Base-by-base conservation (phyloP, 2,888 invertebrate species). In the Trachelus tabidus region DNA sequence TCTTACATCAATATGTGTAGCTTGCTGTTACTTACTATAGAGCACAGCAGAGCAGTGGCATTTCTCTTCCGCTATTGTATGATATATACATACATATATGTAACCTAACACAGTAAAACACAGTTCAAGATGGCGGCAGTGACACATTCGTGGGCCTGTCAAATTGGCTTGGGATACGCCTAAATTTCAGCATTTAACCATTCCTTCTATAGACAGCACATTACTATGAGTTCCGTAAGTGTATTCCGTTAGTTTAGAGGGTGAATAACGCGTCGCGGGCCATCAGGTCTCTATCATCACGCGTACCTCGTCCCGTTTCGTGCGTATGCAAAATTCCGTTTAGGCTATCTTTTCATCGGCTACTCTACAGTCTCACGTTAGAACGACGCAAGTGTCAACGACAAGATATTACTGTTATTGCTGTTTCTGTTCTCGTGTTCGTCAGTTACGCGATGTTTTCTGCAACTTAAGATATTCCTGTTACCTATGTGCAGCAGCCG, bases 131-230 rank as follows among this genome's bases (percentile, higher is more conserved):
- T 89, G 88, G 89, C 89, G 87, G 84, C 85, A 76, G 82, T 86
- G 84, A 85, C 85, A 85, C 86, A 85, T 85, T 86, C 81, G 82
- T 78, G 79, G 82, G 84, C 78, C 81, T 84, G 83, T 82, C 83
- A 84, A 84, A 84, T 83, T 79, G 81, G 84, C 83, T 85, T 87
- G 87, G 89, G 88, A 86, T 86, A 87, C 87, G 87, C 88, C 88
- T 87, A 87, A 86, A 84, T 83, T 79, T 83, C n/a, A 30, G n/a
- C 35, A 15, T 68, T 79, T 79, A 79, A 79, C 79, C 68, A 74
- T 77, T 76, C 73, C 56, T 74, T 56, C 77, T 76, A 69, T 75
- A 78, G 71, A 79, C 77, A 74, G 74, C 77, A 35, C 68, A 71
- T 74, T 80, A 81, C 78, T 68, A 83, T 83, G 81, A 80, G 75